Evolutionary conservation across 2,888 invertebrate species (phyloP).

Genomic region (Acrocera orbiculus): DNA sequence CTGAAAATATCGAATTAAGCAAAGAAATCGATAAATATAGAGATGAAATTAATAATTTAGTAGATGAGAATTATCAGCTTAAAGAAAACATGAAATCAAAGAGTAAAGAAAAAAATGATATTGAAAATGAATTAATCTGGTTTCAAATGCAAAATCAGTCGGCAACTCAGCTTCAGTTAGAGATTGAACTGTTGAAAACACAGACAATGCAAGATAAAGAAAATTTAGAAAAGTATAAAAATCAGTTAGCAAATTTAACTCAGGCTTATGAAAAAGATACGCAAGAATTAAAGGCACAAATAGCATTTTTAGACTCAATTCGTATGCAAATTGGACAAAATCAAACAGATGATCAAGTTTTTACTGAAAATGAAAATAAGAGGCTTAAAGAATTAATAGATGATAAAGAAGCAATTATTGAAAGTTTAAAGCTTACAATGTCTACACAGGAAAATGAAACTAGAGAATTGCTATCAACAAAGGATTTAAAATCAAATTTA

Average conservation of each 20-base stretch:
- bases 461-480: slow-evolving; percentile 10
- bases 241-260: slow-evolving; percentile 25
- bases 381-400: slow-evolving; percentile 35
- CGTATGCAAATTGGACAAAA: slow-evolving; percentile 28
- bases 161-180: slow-evolving; percentile 26
- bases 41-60: slow-evolving; percentile 37
- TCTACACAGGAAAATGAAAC: slow-evolving; percentile 13
- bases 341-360: slow-evolving; percentile 31
- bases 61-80: slow-evolving; percentile 32
- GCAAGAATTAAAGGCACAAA: slow-evolving; percentile 23
- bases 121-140: slow-evolving; percentile 24
- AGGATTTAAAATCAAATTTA: slow-evolving; percentile 3
- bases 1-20: slow-evolving; percentile 29
- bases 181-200: slow-evolving; percentile 27
- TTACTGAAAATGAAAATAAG: slow-evolving; percentile 38
- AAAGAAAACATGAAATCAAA: slow-evolving; percentile 21
- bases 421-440: slow-evolving; percentile 26
- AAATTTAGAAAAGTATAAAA: slow-evolving; percentile 27
- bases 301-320: slow-evolving; percentile 26
- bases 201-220: slow-evolving; percentile 31
- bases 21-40: slow-evolving; percentile 42
- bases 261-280: slow-evolving; percentile 28
- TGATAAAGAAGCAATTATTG: slow-evolving; percentile 35
- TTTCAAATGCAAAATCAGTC: slow-evolving; percentile 28
- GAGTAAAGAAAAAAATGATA: slow-evolving; percentile 21